Evolutionary conservation across 2,113 vertebrate genomes (phyloP).

Genomic region (Craseonycteris thonglongyai): DNA sequence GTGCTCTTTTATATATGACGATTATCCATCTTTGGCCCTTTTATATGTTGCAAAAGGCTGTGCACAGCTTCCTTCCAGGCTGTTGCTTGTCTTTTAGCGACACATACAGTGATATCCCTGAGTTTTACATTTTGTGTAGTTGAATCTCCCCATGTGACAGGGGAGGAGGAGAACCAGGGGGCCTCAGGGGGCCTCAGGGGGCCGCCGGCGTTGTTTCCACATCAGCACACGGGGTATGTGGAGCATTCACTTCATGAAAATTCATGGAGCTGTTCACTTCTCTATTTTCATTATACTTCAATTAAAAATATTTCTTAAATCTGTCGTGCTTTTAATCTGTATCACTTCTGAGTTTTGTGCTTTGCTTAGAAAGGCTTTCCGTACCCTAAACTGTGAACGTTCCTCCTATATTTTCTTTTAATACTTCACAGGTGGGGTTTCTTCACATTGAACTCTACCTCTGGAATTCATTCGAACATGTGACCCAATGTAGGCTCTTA

Average conservation of each 20-base stretch:
- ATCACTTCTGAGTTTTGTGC: background rate
- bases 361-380: background rate
- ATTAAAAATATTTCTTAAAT: background rate
- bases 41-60: background rate
- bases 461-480: background rate
- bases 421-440: background rate
- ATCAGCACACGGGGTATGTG: fast-evolving
- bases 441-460: background rate
- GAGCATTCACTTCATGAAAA: background rate
- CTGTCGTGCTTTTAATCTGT: background rate
- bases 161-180: no score
- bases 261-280: background rate
- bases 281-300: background rate
- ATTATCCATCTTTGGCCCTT: background rate
- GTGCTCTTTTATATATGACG: fast-evolving
- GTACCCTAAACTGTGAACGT: background rate
- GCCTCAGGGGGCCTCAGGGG: background rate
- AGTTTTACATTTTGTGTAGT: background rate
- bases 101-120: no score
- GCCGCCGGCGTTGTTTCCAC: background rate
- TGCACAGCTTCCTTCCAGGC: background rate
- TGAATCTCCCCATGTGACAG: background rate
- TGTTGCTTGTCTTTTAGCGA: background rate
- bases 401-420: background rate
- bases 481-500: background rate